These are phyloP conservation scores for Trialeurodes vaporariorum DNA, from an alignment of 1,140 invertebrate genomes.

Conservation along the genomic window DNA sequence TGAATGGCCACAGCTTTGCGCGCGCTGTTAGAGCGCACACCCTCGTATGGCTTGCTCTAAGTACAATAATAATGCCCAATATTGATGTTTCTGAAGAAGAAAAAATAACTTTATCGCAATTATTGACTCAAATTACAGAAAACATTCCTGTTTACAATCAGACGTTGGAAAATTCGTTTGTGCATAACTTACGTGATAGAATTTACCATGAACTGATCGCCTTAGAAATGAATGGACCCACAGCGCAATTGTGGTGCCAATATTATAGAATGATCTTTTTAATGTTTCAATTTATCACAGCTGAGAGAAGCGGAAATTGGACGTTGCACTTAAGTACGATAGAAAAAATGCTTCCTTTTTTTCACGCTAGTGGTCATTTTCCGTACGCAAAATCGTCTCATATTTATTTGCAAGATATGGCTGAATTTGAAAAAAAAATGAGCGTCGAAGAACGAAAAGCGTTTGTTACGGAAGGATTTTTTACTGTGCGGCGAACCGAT, in stretches of 20 bases:
- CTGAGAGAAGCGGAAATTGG: slow-evolving; percentile 31
- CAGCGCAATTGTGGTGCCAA: slow-evolving; percentile 34
- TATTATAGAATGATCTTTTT: slow-evolving; percentile 35
- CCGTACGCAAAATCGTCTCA: slow-evolving; percentile 34
- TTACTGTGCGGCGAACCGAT: slow-evolving; percentile 22
- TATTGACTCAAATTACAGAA: slow-evolving; percentile 19
- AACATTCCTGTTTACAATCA: slow-evolving; percentile 24
- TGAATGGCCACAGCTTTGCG: slow-evolving; percentile 28
- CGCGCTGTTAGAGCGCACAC: slow-evolving; percentile 33
- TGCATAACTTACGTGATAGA: not conserved
- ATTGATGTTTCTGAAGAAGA: slow-evolving; percentile 7
- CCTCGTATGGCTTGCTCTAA: slow-evolving; percentile 27
- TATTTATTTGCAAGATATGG: slow-evolving; percentile 21
- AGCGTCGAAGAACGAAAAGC: not conserved
- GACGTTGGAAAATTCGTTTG: not conserved
- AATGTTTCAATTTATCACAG: slow-evolving; percentile 31
- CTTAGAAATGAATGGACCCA: slow-evolving; percentile 22
- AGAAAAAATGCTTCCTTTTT: slow-evolving; percentile 28
- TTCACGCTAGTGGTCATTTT: slow-evolving; percentile 30
- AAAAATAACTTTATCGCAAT: not conserved
- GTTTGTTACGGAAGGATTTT: slow-evolving; percentile 8
- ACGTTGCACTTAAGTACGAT: slow-evolving; percentile 29
- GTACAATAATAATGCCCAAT: slow-evolving; percentile 4
- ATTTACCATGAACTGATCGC: not conserved
- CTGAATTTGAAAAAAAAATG: slow-evolving; percentile 6